phyloP scores from a whole-genome alignment of 2,113 vertebrate genomes.

The Oryctolagus cuniculus region DNA sequence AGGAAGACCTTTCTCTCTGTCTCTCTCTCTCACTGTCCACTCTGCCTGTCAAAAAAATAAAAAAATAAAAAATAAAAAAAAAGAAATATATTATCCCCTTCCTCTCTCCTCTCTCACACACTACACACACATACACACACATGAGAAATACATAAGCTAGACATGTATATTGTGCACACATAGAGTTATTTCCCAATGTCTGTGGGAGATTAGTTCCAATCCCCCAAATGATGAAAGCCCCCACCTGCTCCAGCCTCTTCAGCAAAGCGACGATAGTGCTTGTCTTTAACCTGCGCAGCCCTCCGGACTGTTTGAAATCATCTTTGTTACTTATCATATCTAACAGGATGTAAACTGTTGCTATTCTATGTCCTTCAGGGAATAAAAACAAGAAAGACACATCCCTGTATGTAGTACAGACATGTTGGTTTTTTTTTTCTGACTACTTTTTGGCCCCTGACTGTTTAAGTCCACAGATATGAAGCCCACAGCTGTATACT shows the following conservation, averaged over 20 bases:
- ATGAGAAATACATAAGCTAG: neutral
- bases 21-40: too few relatives aligned
- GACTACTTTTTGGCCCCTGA: neutral
- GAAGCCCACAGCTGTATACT: neutral
- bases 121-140: neutral
- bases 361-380: neutral
- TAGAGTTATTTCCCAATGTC: too few relatives aligned
- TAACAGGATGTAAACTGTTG: neutral
- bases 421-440: neutral
- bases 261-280: neutral
- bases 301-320: neutral
- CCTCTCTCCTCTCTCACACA: neutral
- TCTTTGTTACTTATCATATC: neutral
- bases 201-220: neutral
- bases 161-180: neutral
- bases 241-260: too few relatives aligned
- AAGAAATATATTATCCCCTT: too few relatives aligned
- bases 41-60: too few relatives aligned
- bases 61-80: too few relatives aligned
- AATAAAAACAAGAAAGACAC: neutral
- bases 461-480: neutral
- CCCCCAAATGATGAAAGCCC: neutral
- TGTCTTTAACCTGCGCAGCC: neutral
- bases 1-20: too few relatives aligned
- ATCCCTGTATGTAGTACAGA: too few relatives aligned